These are phyloP conservation scores for Onthophagus sagittarius DNA, from an alignment of 2,888 invertebrate species.

Conservation along the genomic window DNA sequence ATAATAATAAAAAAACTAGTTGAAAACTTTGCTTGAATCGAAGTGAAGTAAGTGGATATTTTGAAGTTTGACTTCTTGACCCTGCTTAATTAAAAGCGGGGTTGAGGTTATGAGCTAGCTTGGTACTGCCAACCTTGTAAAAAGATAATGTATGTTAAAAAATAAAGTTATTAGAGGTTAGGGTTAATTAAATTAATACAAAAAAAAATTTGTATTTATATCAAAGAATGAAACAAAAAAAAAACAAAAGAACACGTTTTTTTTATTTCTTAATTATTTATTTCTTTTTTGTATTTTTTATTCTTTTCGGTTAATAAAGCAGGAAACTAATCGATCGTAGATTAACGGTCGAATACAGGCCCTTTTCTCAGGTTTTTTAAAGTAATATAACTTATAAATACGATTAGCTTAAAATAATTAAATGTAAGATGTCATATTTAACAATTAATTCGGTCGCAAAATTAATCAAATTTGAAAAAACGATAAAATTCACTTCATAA, in stretches of 20 bases:
- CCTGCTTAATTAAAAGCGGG: slow-evolving; percentile 43
- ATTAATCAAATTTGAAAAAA: no score
- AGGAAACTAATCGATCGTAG: not conserved
- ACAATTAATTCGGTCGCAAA: no score
- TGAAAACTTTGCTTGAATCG: no score
- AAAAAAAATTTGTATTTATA: not conserved
- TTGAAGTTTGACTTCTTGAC: slow-evolving; percentile 38
- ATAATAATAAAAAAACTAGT: not conserved
- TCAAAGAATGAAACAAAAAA: not conserved
- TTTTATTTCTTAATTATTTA: no score
- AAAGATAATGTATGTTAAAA: slow-evolving; percentile 49
- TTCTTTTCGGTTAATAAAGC: no score
- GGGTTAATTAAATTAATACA: not conserved
- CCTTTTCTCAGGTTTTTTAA: not conserved
- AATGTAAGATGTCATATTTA: not conserved
- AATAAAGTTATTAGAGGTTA: slow-evolving; percentile 19
- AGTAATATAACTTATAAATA: not conserved
- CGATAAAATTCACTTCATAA: no score
- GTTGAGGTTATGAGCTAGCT: slow-evolving; percentile 42
- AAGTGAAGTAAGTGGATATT: not conserved
- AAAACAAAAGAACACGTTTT: not conserved
- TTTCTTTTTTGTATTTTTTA: no score
- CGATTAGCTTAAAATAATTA: not conserved
- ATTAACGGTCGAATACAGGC: not conserved
- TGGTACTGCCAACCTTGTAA: slow-evolving; percentile 51